Base-by-base conservation (phyloP, 2,113 vertebrate genomes). In the Labeo catla region DNA sequence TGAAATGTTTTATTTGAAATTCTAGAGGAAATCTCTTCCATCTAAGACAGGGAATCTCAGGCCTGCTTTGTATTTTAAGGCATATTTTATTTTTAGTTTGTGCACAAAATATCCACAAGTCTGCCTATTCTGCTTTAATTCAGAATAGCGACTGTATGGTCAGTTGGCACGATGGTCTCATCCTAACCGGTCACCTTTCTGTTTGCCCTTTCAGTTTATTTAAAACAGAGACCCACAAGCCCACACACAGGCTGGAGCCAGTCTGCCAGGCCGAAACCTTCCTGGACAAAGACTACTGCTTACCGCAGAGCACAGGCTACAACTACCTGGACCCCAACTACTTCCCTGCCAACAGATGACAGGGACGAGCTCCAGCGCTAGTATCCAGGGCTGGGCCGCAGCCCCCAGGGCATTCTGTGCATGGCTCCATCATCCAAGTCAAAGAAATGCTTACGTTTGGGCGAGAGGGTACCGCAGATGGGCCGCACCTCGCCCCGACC, bases 321-420 rank as follows among this genome's bases (percentile, higher is more conserved):
- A 99, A 98, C 96, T 99, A 99, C 93, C 96, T 99, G 96, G 98
- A 99, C 95, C 98, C 98, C 88, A 99, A 99, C 96, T 99, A 99
- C 96, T 99, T 97, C 94, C 98, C 98, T 88, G 98, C 98, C 89
- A 99, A 99, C 94, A 99, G 98, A 99, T 99, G 98, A 99, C 97
- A 96, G 96, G 96, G 92, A 88, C 91, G 78, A 83, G 84, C 74
- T 66, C 54, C 59, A 81, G 74, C 87, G 85, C 54, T 89, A 89
- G 89, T 89, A 91, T 87, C 89, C 91, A 90, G 89, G 91, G 91
- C 90, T 92, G 91, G 91, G 90, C 91, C 81, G 74, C 87, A 83
- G 89, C 92, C 91, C 87, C 92, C 92, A 91, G 93, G 92, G 90
- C 91, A 88, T 91, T 93, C 93, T 92, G 91, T 91, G 93, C 93